Evolutionary conservation across 2,888 invertebrate species (phyloP).

Genomic region (Eupithecia abbreviata): DNA sequence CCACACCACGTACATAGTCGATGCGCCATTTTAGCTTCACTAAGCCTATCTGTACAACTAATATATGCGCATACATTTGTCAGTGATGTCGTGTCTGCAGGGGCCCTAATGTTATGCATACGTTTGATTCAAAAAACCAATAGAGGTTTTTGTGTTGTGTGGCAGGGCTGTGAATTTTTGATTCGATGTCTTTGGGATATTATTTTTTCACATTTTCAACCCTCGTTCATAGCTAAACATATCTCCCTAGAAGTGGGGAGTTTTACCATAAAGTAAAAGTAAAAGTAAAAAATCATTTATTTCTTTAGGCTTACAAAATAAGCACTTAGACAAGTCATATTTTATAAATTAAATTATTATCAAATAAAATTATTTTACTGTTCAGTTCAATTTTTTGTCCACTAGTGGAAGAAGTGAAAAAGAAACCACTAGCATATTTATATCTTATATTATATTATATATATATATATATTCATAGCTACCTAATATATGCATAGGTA

Average conservation of each 20-base stretch:
- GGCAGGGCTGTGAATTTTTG: slow-evolving; percentile 37
- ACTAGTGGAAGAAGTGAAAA: too few relatives aligned
- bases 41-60: slow-evolving; percentile 60
- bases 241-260: neutral
- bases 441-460: too few relatives aligned
- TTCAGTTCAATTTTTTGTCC: too few relatives aligned
- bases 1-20: neutral
- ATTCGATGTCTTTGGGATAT: slow-evolving; percentile 3
- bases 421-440: too few relatives aligned
- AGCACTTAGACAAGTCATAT: too few relatives aligned
- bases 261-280: too few relatives aligned
- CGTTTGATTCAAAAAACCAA: slow-evolving; percentile 49
- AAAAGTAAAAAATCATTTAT: too few relatives aligned
- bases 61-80: slow-evolving; percentile 75
- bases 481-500: too few relatives aligned
- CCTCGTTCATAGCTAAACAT: neutral
- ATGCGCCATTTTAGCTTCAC: slow-evolving; percentile 53
- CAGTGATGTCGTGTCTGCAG: slow-evolving; percentile 58
- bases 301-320: too few relatives aligned
- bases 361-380: too few relatives aligned
- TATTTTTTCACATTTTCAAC: neutral
- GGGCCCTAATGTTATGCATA: slow-evolving; percentile 50
- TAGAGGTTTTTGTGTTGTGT: slow-evolving; percentile 36
- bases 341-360: too few relatives aligned
- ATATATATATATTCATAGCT: too few relatives aligned